Evolutionary conservation across 2,888 invertebrate species (phyloP).

Genomic region (Ectemnius cavifrons): DNA sequence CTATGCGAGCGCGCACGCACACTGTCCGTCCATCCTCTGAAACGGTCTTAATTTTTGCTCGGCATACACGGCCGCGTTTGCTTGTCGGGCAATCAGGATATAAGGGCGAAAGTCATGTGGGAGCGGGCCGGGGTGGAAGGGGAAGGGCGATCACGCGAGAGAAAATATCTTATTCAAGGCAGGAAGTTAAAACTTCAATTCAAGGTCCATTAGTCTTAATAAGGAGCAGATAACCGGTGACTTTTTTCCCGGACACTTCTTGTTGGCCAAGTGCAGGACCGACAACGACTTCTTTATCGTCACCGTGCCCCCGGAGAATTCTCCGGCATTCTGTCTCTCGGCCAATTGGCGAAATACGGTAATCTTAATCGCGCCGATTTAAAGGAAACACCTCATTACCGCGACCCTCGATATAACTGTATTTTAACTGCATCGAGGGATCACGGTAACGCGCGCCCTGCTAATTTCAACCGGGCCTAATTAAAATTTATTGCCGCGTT

Average conservation of each 20-base stretch:
- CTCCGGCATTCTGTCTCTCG: background rate
- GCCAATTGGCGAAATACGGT: constrained; percentile 3
- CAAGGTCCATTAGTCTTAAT: constrained; percentile 3
- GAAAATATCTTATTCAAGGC: background rate
- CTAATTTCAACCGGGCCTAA: constrained; percentile 33
- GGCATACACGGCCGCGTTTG: constrained; percentile 17
- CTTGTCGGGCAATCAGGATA: constrained; percentile 20
- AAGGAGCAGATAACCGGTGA: background rate
- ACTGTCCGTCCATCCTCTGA: constrained; percentile 39
- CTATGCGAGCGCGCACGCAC: constrained; percentile 40
- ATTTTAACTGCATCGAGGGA: constrained; percentile 34
- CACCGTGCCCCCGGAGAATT: background rate
- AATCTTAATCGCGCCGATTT: constrained; percentile 13
- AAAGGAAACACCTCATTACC: constrained; percentile 22
- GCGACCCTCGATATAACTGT: constrained; percentile 27
- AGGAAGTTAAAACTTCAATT: background rate
- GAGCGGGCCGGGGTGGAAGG: no score
- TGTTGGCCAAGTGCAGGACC: background rate
- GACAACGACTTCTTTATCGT: background rate
- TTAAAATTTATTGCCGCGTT: constrained; percentile 44
- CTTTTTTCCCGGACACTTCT: background rate
- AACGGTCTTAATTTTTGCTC: constrained; percentile 40
- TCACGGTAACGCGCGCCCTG: constrained; percentile 12
- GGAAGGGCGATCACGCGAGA: background rate
- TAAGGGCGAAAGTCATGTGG: constrained; percentile 21